These are phyloP conservation scores for Porites evermanni DNA, from an alignment of 92 coral and sea anemone species.

Conservation along the genomic window DNA sequence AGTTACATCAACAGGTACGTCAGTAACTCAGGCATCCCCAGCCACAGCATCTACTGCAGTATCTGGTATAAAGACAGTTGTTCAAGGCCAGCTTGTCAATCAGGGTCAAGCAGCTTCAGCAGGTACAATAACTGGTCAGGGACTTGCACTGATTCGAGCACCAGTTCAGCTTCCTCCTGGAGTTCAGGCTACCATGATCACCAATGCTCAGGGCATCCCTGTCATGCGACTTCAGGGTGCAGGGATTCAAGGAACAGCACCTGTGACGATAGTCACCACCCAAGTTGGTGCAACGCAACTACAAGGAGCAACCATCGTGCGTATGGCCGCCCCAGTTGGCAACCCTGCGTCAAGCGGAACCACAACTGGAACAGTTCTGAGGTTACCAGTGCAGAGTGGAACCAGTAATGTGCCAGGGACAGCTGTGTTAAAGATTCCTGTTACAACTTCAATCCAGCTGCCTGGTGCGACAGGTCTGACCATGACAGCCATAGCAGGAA, in stretches of 20 bases:
- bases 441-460: slow-evolving; percentile 53
- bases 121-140: slow-evolving; percentile 74
- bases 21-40: slow-evolving; percentile 43
- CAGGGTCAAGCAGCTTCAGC: slow-evolving; percentile 72
- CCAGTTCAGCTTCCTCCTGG: slow-evolving; percentile 92
- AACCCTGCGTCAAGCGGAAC: slow-evolving; percentile 49
- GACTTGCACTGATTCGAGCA: slow-evolving; percentile 84
- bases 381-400: slow-evolving; percentile 69
- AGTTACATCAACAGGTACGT: slow-evolving; percentile 18
- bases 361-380: slow-evolving; percentile 61
- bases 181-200: slow-evolving; percentile 94
- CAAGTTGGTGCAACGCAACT: slow-evolving; percentile 80
- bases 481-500: slow-evolving; percentile 40
- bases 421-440: slow-evolving; percentile 64
- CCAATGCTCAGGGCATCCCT: slow-evolving; percentile 95
- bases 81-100: slow-evolving; percentile 72
- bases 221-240: slow-evolving; percentile 95
- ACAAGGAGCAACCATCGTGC: slow-evolving; percentile 87
- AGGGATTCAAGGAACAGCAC: slow-evolving; percentile 78
- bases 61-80: slow-evolving; percentile 48
- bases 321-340: slow-evolving; percentile 73
- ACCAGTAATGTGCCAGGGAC: slow-evolving; percentile 54
- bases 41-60: slow-evolving; percentile 56
- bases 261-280: slow-evolving; percentile 76
- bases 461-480: slow-evolving; percentile 40